phyloP scores from a whole-genome alignment of 2,888 invertebrate species.

The Lagria hirta region DNA sequence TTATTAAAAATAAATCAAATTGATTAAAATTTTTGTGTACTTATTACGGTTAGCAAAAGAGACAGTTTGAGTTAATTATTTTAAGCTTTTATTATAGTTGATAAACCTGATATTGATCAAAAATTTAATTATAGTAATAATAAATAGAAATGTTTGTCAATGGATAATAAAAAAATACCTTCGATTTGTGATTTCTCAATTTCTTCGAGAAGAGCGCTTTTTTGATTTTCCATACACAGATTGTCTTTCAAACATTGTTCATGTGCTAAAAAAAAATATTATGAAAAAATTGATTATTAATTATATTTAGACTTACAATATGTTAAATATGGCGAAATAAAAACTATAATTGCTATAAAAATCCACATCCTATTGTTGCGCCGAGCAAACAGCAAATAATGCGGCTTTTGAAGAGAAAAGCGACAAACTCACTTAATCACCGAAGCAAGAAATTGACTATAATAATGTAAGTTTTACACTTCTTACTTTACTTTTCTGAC shows the following conservation, averaged over 20 bases:
- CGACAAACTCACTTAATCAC: constrained; percentile 25
- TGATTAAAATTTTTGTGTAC: too few species aligned
- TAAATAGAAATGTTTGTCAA: too few species aligned
- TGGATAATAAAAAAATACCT: too few species aligned
- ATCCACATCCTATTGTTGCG: constrained; percentile 6
- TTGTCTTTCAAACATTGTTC: constrained; percentile 8
- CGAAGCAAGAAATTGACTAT: constrained; percentile 32
- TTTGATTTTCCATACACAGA: constrained; percentile 4
- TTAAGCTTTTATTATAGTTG: too few species aligned
- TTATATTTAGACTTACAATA: background rate
- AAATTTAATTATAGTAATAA: too few species aligned
- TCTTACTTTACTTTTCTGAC: too few species aligned
- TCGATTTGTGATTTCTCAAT: too few species aligned
- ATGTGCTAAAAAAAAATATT: constrained; percentile 3
- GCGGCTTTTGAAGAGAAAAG: constrained; percentile 28
- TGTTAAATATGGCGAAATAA: constrained; percentile 1
- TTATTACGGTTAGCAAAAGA: too few species aligned
- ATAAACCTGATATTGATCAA: too few species aligned
- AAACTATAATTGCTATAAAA: constrained; percentile 5
- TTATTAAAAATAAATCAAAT: too few species aligned
- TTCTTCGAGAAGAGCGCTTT: too few species aligned
- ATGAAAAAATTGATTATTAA: constrained; percentile 1
- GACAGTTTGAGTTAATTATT: too few species aligned
- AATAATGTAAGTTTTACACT: constrained; percentile 18
- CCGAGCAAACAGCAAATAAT: constrained; percentile 11